A percentile compares a stretch with the other conserved stretches of the same genome.
Evolutionary conservation across 2,888 invertebrate species (phyloP).

Genomic region (Noctua pronuba): DNA sequence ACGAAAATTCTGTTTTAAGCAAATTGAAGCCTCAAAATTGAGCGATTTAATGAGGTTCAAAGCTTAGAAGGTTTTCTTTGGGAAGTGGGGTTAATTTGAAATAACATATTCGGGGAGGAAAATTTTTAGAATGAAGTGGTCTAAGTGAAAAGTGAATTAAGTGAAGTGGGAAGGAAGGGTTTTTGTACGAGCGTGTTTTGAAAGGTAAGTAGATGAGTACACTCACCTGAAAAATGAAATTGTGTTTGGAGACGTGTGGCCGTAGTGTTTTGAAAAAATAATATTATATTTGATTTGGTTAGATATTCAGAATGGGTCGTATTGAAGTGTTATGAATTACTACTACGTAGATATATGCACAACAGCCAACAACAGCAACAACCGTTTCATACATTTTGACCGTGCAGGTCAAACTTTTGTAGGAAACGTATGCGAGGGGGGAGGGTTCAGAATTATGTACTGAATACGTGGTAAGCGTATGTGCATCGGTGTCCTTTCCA

Average conservation of each 20-base stretch:
- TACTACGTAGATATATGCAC: neutral
- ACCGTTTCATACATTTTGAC: too few relatives aligned
- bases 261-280: neutral
- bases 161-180: constrained; percentile 4
- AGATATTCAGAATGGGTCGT: neutral
- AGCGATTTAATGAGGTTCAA: constrained; percentile 64
- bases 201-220: neutral
- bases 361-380: too few relatives aligned
- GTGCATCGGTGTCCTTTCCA: too few relatives aligned
- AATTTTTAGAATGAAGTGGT: constrained; percentile 42
- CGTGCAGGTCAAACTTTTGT: too few relatives aligned
- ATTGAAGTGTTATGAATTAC: neutral
- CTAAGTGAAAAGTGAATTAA: constrained; percentile 45
- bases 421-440: too few relatives aligned
- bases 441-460: too few relatives aligned
- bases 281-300: constrained; percentile 12
- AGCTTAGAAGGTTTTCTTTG: constrained; percentile 58
- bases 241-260: neutral
- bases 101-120: constrained; percentile 53
- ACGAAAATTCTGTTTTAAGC: constrained; percentile 55
- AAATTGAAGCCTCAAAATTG: constrained; percentile 61
- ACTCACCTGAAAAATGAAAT: neutral
- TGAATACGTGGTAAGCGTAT: too few relatives aligned
- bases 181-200: neutral
- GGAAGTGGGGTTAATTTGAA: constrained; percentile 54